Evolutionary conservation across 2,888 invertebrate genomes (phyloP), one percentile per base, ranked within the genome.

Genomic region (Gortyna flavago): DNA sequence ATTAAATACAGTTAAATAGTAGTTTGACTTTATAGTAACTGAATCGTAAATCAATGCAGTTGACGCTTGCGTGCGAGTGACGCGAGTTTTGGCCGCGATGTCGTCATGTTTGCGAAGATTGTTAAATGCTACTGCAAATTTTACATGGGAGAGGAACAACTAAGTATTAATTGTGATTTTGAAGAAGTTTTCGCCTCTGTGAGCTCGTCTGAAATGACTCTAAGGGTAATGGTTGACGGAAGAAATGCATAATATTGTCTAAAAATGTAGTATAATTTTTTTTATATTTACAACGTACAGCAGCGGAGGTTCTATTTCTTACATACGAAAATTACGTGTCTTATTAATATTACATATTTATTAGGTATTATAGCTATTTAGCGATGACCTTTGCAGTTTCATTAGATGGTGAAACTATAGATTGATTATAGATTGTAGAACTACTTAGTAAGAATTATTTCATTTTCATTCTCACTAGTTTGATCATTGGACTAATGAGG

Each of bases 301-400:
- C 25, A 65, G 44, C 25, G 13, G 29, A 38, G 59, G 61, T 79
- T 77, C 67, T 74, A 81, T 69, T 69, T 81, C 6, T 7, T 69
- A 81, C 13, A 69, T 80, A 81, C 81, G 81, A 80, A 74, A 81
- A 80, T 80, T 81, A 75, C 81, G 81, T 80, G 74, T 80, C 81
- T 44, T 48, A 25, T 48, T 32, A 16, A 32, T 48, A 32, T 32
- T 8, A 48, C 16, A 9, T 66, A 41, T 35, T 61, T 3, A 25
- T 54, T 54, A 29, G 44, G 7, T 64, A 64, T 70, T 69, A 38
- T 11, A 32, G 9, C 21, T 41, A 13, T 21, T 29, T 16, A 48
- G 13, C 5, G 16, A 69, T 72, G 7, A 71, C 29, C 16, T 51
- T 48, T n/a, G 18, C 35, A 48, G 48, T n/a, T 70, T 8, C 21